These are phyloP conservation scores for Popillia japonica DNA, from an alignment of 1,140 invertebrate species.

Conservation along the genomic window DNA sequence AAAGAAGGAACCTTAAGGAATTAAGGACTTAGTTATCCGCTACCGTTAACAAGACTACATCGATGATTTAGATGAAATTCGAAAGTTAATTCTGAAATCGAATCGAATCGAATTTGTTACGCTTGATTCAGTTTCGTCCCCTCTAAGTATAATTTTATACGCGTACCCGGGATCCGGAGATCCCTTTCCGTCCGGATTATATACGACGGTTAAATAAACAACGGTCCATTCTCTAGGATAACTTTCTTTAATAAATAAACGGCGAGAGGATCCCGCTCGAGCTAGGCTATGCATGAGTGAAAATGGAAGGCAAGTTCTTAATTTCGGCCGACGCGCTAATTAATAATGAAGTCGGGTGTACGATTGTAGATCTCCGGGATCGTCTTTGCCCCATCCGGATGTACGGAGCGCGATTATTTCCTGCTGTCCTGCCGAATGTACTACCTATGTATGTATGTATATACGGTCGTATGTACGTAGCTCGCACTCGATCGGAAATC, in stretches of 20 bases:
- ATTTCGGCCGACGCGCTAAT: constrained; percentile 4
- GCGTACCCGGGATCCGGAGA: no score
- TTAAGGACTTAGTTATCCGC: constrained; percentile 1
- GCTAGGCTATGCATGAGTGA: background rate
- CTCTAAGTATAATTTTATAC: background rate
- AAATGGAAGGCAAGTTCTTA: background rate
- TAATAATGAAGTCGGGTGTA: constrained; percentile 19
- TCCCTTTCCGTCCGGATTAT: background rate
- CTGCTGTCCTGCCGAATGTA: constrained; percentile 21
- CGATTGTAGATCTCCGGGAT: background rate
- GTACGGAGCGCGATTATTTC: constrained; percentile 1
- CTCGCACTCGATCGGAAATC: background rate
- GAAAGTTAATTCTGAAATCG: constrained; percentile 3
- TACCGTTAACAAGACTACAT: background rate
- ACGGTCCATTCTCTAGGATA: background rate
- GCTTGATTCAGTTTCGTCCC: background rate
- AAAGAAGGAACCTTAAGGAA: constrained; percentile 10
- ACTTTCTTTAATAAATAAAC: background rate
- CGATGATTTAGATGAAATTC: constrained; percentile 1
- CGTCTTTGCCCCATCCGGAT: constrained; percentile 7
- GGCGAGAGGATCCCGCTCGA: background rate
- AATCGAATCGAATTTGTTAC: background rate
- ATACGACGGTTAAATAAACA: background rate
- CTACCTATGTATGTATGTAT: background rate
- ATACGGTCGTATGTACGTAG: background rate